Evolutionary conservation across 2,888 invertebrate species (phyloP).

Genomic region (Lycophotia porphyrea): DNA sequence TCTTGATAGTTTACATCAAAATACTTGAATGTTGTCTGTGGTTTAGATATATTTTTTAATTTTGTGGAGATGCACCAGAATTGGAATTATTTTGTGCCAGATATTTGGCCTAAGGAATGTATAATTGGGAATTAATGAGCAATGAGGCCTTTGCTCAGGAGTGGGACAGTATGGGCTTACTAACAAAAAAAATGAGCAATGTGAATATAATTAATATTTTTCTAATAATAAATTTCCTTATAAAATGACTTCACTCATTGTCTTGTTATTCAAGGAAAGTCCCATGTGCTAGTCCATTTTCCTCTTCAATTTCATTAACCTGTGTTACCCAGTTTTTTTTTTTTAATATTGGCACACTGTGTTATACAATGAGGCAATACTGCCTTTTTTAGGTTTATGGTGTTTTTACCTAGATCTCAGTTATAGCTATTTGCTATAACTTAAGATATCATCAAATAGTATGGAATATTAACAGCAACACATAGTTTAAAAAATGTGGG

Average conservation of each 20-base stretch:
- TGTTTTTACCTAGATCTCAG: neutral
- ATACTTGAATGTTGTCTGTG: slow-evolving; percentile 55
- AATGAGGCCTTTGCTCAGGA: no score
- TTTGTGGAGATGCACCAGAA: neutral
- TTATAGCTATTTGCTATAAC: neutral
- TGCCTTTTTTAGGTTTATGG: neutral
- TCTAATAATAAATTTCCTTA: slow-evolving; percentile 40
- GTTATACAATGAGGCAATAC: neutral
- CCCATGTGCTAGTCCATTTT: slow-evolving; percentile 1
- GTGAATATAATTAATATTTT: slow-evolving; percentile 47
- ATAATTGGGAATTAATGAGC: slow-evolving; percentile 1
- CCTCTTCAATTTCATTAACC: slow-evolving; percentile 6
- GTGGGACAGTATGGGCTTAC: no score
- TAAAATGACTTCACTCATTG: slow-evolving; percentile 10
- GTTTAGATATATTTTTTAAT: slow-evolving; percentile 14
- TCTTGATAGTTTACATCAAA: slow-evolving; percentile 78
- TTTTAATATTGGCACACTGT: neutral
- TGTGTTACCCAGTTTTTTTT: neutral
- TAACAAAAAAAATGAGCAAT: no score
- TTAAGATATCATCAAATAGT: neutral
- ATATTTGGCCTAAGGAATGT: neutral
- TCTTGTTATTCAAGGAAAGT: slow-evolving; percentile 17
- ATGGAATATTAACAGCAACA: neutral
- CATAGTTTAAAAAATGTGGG: neutral
- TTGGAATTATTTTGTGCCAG: slow-evolving; percentile 26